Percentiles rank a stretch among this genome's conserved stretches.
These are phyloP conservation scores for Palythoa grandis DNA, from an alignment of 92 coral and sea anemone genomes.

Conservation along the genomic window DNA sequence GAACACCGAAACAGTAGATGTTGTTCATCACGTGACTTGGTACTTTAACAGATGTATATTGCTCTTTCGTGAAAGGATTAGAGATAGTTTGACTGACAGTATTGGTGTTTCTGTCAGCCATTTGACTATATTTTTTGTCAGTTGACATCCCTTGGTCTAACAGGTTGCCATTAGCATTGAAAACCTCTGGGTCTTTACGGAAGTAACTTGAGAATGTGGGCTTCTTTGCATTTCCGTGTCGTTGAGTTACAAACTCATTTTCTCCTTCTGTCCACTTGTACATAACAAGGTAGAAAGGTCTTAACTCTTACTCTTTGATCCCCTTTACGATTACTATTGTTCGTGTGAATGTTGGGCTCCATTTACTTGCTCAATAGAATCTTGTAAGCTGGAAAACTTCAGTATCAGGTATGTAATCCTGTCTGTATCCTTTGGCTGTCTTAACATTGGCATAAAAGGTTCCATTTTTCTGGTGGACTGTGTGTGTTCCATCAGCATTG, in stretches of 20 bases:
- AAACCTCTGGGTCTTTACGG: slow-evolving; percentile 63
- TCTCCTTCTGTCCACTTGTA: slow-evolving; percentile 55
- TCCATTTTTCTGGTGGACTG: slow-evolving; percentile 54
- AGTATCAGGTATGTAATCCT: slow-evolving; percentile 38
- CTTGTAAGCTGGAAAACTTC: slow-evolving; percentile 43
- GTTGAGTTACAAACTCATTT: slow-evolving; percentile 57
- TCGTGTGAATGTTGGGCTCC: slow-evolving; percentile 53
- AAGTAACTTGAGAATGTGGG: slow-evolving; percentile 56
- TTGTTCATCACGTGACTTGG: slow-evolving; percentile 54
- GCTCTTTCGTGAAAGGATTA: slow-evolving; percentile 58
- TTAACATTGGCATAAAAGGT: slow-evolving; percentile 47
- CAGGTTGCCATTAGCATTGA: slow-evolving; percentile 47
- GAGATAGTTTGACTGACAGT: slow-evolving; percentile 71
- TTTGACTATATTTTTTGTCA: slow-evolving; percentile 48
- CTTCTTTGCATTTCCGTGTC: slow-evolving; percentile 68
- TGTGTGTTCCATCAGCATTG: slow-evolving; percentile 43
- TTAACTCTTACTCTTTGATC: slow-evolving; percentile 43
- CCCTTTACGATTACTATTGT: slow-evolving; percentile 53
- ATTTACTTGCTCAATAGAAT: slow-evolving; percentile 42
- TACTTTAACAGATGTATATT: slow-evolving; percentile 53
- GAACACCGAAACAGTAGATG: slow-evolving; percentile 60
- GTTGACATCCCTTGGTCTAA: slow-evolving; percentile 64
- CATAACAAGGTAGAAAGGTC: slow-evolving; percentile 43
- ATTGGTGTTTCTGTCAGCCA: slow-evolving; percentile 35
- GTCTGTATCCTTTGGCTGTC: slow-evolving; percentile 51